Conservation (phyloP, 2,888 invertebrate genomes). For the Caenorhabditis panamensis region DNA sequence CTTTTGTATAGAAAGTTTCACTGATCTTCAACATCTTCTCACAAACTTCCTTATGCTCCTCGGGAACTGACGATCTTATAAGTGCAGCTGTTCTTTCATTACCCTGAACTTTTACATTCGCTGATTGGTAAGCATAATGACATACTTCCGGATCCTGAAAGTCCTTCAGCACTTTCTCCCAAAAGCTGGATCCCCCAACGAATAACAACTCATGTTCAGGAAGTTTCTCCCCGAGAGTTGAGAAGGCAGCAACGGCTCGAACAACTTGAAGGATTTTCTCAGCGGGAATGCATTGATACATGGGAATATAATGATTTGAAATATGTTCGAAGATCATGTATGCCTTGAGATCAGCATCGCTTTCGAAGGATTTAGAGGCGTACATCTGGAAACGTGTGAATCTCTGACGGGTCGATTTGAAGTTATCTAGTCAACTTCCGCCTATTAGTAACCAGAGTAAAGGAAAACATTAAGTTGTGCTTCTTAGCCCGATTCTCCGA, state of each 20-base stretch:
- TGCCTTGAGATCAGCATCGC: conserved; percentile 43
- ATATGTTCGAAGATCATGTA: conserved; percentile 54
- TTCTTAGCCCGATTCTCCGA: too few relatives aligned
- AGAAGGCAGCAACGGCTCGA: conserved; percentile 34
- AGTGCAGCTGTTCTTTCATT: not conserved
- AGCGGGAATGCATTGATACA: conserved; percentile 39
- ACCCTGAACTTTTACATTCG: not conserved
- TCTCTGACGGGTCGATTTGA: conserved; percentile 26
- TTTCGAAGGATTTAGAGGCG: conserved; percentile 26
- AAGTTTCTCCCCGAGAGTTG: conserved; percentile 40
- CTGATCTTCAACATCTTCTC: conserved; percentile 1
- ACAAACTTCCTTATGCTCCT: not conserved
- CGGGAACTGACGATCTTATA: not conserved
- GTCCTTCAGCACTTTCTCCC: conserved; percentile 18
- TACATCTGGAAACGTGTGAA: conserved; percentile 50
- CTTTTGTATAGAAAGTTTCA: not conserved
- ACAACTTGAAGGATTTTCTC: conserved; percentile 40
- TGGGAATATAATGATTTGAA: conserved; percentile 23
- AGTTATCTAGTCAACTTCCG: conserved; percentile 46
- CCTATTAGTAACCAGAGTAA: too few relatives aligned
- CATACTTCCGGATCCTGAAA: not conserved
- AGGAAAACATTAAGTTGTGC: too few relatives aligned
- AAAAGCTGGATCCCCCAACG: conserved; percentile 20
- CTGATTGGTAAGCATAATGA: not conserved
- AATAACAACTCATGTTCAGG: conserved; percentile 36